Evolutionary conservation across 2,797 vertebrate genomes (phyloP), one percentile per base, ranked within the genome.

Genomic region (Sebastes ruberrimus): DNA sequence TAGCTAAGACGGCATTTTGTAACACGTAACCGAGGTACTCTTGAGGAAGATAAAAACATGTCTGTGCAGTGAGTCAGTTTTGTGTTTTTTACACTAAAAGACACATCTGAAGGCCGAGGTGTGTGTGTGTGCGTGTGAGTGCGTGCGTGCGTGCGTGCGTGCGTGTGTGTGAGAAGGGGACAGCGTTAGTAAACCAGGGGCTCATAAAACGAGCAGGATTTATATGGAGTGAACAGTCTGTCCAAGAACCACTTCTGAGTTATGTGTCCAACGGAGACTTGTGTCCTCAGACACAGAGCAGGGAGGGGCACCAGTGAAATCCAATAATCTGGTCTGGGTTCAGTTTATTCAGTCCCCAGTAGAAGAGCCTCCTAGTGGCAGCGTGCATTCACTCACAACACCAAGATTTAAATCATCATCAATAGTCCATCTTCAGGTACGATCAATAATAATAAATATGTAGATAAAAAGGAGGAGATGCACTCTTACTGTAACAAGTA

Each of bases 131-230:
- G 49, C 10, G 35, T 57, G 63, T 46, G 25, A 5, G 33, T 38
- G 78, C 18, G 35, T 63, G 46, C 20, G 53, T 9, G 33, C 9
- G 22, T 35, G 53, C 18, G 35, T 63, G 46, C 13, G 10, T 53
- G n/a, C 33, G 42, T 46, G 25, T 4, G 33, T 38, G 78, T 52
- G 76, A 65, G 78, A 69, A 71, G 42, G 64, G 83, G 89, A 86
- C 75, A 76, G 77, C 63, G 70, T 89, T 65, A 77, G 74, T 65
- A 86, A 90, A 89, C 81, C 76, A 78, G 69, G 74, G 85, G 56
- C 91, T 85, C 87, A 89, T 94, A 93, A 93, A 93, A 82, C 3
- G 20, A 72, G 14, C 72, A 85, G 81, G 92, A 93, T 94, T 94
- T 92, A 93, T 93, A 85, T 78, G 86, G 78, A 88, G 84, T 77